Evolutionary conservation across 2,888 invertebrate genomes (phyloP), one percentile per base, ranked within the genome.

Genomic region (Lottia gigantea): DNA sequence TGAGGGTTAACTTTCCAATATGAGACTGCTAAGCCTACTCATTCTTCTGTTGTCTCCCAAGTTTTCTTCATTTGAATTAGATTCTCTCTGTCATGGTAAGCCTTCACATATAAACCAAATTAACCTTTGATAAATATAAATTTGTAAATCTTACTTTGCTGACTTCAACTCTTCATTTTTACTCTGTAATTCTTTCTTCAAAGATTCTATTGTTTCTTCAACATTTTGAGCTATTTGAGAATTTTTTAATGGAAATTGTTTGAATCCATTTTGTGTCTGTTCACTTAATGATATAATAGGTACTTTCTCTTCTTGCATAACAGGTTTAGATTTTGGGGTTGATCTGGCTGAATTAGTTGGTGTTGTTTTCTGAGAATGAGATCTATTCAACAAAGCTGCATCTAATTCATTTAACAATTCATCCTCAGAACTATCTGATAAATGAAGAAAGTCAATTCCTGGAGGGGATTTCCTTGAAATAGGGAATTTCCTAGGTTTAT

Each of bases 361-460:
- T 6, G 40, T 40, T 40, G 40, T 6, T 40, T 40, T 40, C 40
- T 40, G 40, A 23, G 55, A 55, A 55, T 55, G 23, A 2, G 55
- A 55, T 14, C 23, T 19, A 23, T 11, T 23, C 23, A 55, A 55
- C 25, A 80, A 64, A 62, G 78, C 82, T 64, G 79, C 81, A 76
- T 85, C 83, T 46, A 85, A 74, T 66, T 85, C 83, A 45, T 78
- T 78, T 64, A 83, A 68, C 4, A 85, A 73, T 40, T 83, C 82
- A 71, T 83, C 85, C 66, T 82, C 82, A 14, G 55, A 55, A 14
- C 55, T 55, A 19, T 55, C 55, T 19, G 55, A 55, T 23, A 55
- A 55, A 55, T 55, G 55, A 19, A 55, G 55, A 55, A 55, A 55
- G 55, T 55, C 55, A 55, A 55, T 55, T 55, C 55, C 55, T 14